Base-by-base conservation (phyloP, 1,140 invertebrate species). In the Rhyzopertha dominica region DNA sequence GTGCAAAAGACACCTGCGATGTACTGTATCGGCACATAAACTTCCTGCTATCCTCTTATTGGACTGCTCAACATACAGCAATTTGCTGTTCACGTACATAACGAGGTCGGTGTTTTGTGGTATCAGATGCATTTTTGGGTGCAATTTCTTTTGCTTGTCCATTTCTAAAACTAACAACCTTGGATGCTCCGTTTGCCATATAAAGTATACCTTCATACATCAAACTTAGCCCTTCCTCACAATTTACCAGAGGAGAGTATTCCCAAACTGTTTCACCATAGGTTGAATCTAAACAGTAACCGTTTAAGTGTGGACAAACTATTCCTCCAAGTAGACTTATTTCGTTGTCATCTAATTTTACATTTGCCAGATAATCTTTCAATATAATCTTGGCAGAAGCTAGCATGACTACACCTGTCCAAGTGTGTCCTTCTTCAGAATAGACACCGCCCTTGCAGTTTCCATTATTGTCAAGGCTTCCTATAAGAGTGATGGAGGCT, bases 131-230 rank as follows among this genome's bases (percentile, higher is more conserved):
- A 23, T 32, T 20, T n/a, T n/a, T n/a, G n/a, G n/a, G n/a, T n/a
- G n/a, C n/a, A n/a, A n/a, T n/a, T n/a, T n/a, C n/a, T n/a, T n/a
- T n/a, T n/a, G n/a, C n/a, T n/a, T n/a, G n/a, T n/a, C n/a, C n/a
- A n/a, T n/a, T n/a, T n/a, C n/a, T n/a, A n/a, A n/a, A n/a, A n/a
- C n/a, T n/a, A n/a, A n/a, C n/a, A n/a, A 2, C 41, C n/a, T 43
- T n/a, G 42, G 29, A 20, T 44, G 42, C 24, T 37, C 30, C 10
- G 42, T 44, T 35, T 36, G 20, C 31, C 42, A 44, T 16, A 44
- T 25, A 8, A 1, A 17, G 19, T 8, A 13, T 1, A 28, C 22
- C 22, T 9, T 40, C n/a, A 17, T 26, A 28, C 22, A 25, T n/a
- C 13, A 40, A 16, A 8, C 38, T 13, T 16, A 26, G 10, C 9